A percentile compares a stretch with the other conserved stretches of the same genome.
These are phyloP conservation scores for Lutraria lutraria DNA, from an alignment of 2,888 invertebrate species.

Conservation along the genomic window DNA sequence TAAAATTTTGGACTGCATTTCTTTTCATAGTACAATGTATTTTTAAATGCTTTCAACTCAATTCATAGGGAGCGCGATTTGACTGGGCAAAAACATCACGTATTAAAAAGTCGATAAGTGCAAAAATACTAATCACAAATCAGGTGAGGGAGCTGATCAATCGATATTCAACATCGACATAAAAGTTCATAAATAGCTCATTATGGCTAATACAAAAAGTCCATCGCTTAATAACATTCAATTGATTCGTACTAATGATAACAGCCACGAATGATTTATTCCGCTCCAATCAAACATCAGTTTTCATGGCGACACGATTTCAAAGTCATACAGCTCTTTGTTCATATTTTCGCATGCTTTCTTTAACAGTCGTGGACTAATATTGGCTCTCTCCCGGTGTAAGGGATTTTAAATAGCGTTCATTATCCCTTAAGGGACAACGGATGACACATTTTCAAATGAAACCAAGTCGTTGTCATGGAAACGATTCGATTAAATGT, in stretches of 20 bases:
- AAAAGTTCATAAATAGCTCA: constrained; percentile 9
- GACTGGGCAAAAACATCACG: too few species aligned
- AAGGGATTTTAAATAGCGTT: neutral
- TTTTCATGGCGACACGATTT: neutral
- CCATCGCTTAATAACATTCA: neutral
- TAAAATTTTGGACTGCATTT: too few species aligned
- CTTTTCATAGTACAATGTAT: too few species aligned
- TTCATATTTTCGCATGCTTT: neutral
- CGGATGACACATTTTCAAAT: constrained; percentile 12
- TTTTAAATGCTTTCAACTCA: too few species aligned
- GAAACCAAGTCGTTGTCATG: constrained; percentile 43
- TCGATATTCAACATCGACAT: neutral
- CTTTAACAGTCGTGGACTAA: neutral
- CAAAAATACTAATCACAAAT: neutral
- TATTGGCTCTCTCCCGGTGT: neutral
- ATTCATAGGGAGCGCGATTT: too few species aligned
- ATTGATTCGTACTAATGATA: neutral
- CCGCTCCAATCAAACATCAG: neutral
- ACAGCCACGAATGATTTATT: neutral
- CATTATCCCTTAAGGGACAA: constrained; percentile 27
- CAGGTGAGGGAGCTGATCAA: neutral
- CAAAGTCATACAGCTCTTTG: neutral
- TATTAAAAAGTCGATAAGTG: neutral
- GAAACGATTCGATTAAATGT: constrained; percentile 43
- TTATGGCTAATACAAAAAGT: neutral